These are phyloP conservation scores for Gerris buenoi DNA, from an alignment of 1,140 invertebrate species.

Conservation along the genomic window DNA sequence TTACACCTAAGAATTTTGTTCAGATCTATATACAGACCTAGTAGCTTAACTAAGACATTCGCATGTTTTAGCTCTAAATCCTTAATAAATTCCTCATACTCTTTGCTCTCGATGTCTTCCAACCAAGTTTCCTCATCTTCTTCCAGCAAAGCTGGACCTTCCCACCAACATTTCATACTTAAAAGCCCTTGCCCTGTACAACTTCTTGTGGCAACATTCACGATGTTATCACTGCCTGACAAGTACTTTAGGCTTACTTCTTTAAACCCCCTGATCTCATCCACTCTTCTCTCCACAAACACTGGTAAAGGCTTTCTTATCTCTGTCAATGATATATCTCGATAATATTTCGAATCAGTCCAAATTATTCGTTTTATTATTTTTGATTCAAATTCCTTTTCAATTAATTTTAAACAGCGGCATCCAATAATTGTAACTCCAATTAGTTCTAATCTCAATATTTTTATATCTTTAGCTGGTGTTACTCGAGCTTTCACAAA, in stretches of 20 bases:
- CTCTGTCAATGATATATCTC: neutral
- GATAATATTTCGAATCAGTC: neutral
- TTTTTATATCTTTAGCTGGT: neutral
- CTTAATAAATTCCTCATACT: too few species aligned
- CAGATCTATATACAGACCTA: too few species aligned
- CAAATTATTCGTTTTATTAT: neutral
- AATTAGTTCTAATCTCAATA: neutral
- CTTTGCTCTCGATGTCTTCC: too few species aligned
- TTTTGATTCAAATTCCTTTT: neutral
- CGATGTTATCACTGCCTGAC: neutral
- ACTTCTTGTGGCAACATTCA: neutral
- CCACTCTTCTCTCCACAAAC: neutral
- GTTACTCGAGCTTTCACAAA: neutral
- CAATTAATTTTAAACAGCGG: neutral
- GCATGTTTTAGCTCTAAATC: too few species aligned
- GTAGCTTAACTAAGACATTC: too few species aligned
- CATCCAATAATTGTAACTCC: neutral
- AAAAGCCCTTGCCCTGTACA: neutral
- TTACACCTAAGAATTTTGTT: too few species aligned
- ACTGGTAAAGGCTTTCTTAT: neutral
- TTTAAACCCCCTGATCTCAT: neutral
- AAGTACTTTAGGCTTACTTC: neutral
- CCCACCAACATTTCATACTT: neutral
- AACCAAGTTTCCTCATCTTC: neutral
- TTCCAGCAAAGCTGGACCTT: neutral